These are phyloP conservation scores for Calliopsis andreniformis DNA, from an alignment of 1,140 invertebrate genomes.

Conservation along the genomic window DNA sequence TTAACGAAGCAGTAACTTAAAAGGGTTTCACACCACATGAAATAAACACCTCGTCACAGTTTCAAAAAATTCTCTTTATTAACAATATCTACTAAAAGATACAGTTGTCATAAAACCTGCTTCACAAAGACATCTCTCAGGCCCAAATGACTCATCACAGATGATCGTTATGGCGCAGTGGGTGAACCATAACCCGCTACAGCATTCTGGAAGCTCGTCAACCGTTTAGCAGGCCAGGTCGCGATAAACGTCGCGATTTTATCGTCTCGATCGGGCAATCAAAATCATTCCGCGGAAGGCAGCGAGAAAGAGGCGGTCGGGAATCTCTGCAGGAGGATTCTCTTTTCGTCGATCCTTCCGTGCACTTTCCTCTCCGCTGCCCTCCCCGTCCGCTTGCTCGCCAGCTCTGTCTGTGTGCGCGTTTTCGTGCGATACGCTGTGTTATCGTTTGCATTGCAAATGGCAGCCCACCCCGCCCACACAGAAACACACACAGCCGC, in stretches of 20 bases:
- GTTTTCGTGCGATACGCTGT: slow-evolving; percentile 71
- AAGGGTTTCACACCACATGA: too few relatives aligned
- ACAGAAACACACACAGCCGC: slow-evolving; percentile 50
- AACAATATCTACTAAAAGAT: too few relatives aligned
- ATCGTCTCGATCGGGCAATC: slow-evolving; percentile 17
- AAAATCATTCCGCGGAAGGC: slow-evolving; percentile 20
- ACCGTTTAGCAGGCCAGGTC: too few relatives aligned
- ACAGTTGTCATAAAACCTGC: too few relatives aligned
- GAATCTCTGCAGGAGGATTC: slow-evolving; percentile 44
- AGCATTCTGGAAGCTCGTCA: too few relatives aligned
- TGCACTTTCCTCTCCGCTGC: slow-evolving; percentile 39
- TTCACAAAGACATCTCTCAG: not conserved
- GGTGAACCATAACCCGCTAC: too few relatives aligned
- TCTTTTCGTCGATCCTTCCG: slow-evolving; percentile 27
- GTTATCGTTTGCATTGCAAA: slow-evolving; percentile 76
- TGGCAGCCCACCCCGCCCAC: slow-evolving; percentile 69
- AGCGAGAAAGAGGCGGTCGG: slow-evolving; percentile 6
- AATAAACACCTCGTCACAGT: too few relatives aligned
- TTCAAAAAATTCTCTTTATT: too few relatives aligned
- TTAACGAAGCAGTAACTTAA: too few relatives aligned
- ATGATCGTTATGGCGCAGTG: too few relatives aligned
- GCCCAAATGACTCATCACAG: too few relatives aligned
- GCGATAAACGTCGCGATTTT: too few relatives aligned
- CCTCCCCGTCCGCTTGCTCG: slow-evolving; percentile 31
- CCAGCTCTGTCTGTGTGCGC: slow-evolving; percentile 45